A percentile compares a stretch with the other conserved stretches of the same genome.
These are phyloP conservation scores for Lynx canadensis DNA, from an alignment of 2,113 vertebrate species.

Conservation along the genomic window DNA sequence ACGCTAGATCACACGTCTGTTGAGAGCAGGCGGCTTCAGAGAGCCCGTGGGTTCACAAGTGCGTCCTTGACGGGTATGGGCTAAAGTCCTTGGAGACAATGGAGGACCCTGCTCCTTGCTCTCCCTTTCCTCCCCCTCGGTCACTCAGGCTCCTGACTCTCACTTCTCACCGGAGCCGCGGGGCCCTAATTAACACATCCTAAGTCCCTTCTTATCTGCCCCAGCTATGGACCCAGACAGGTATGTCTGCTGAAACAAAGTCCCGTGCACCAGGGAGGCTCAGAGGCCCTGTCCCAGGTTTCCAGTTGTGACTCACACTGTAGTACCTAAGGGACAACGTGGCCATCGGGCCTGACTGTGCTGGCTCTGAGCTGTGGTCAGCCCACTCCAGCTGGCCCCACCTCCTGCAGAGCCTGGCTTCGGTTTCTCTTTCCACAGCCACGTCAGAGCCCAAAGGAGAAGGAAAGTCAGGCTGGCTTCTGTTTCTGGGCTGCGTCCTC, in stretches of 20 bases:
- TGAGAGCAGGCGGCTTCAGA: background rate
- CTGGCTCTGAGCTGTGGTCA: background rate
- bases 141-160: background rate
- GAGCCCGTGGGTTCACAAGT: background rate
- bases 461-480: background rate
- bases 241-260: background rate
- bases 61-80: background rate
- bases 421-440: background rate
- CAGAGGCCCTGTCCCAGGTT: background rate
- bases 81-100: background rate
- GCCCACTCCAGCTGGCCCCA: background rate
- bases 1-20: accelerated
- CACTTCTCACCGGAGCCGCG: background rate
- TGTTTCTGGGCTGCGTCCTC: accelerated
- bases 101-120: too few species aligned
- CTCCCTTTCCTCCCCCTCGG: too few species aligned
- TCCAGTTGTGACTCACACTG: background rate
- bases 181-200: background rate
- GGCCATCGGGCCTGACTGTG: background rate
- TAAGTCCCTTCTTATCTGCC: background rate
- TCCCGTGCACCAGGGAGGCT: background rate
- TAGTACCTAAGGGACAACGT: background rate
- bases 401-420: background rate
- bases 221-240: too few species aligned
- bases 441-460: background rate